Conservation (phyloP, 2,113 vertebrate species). For the Melierax canorus region DNA sequence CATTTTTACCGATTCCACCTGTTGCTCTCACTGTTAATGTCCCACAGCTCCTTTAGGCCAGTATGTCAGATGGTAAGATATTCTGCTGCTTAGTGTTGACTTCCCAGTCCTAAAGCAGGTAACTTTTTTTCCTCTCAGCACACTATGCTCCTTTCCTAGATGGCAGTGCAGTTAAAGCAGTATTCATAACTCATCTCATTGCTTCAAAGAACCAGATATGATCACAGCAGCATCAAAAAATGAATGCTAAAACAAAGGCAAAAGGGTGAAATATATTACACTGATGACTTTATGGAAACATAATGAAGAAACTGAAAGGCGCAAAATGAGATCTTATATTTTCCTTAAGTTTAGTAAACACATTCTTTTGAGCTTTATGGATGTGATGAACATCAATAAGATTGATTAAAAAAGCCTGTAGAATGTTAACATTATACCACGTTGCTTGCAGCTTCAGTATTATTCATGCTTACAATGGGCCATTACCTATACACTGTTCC, state of each 20-base stretch:
- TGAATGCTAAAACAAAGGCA: slow-evolving; percentile 22
- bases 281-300: slow-evolving; percentile 31
- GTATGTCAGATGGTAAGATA: not conserved
- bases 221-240: slow-evolving; percentile 55
- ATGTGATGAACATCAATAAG: slow-evolving; percentile 65
- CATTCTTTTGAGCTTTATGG: slow-evolving; percentile 55
- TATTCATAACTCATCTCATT: slow-evolving; percentile 23
- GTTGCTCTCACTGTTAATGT: not conserved
- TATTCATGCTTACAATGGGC: slow-evolving; percentile 58
- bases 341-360: slow-evolving; percentile 66
- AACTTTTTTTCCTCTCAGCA: not conserved
- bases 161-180: slow-evolving; percentile 16
- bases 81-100: not conserved
- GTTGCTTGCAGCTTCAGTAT: slow-evolving; percentile 40
- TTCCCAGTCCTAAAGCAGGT: not conserved
- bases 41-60: not conserved
- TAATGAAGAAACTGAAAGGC: slow-evolving; percentile 58
- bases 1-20: not conserved
- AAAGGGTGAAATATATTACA: slow-evolving; percentile 56
- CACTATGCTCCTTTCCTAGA: not conserved
- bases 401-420: slow-evolving; percentile 63
- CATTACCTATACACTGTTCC: slow-evolving; percentile 54
- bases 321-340: slow-evolving; percentile 57
- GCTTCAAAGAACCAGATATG: slow-evolving; percentile 37
- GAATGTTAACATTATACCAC: slow-evolving; percentile 69